Evolutionary conservation across 2,113 vertebrate species (phyloP), one percentile per base, ranked within the genome.

Genomic region (Ameiurus melas): DNA sequence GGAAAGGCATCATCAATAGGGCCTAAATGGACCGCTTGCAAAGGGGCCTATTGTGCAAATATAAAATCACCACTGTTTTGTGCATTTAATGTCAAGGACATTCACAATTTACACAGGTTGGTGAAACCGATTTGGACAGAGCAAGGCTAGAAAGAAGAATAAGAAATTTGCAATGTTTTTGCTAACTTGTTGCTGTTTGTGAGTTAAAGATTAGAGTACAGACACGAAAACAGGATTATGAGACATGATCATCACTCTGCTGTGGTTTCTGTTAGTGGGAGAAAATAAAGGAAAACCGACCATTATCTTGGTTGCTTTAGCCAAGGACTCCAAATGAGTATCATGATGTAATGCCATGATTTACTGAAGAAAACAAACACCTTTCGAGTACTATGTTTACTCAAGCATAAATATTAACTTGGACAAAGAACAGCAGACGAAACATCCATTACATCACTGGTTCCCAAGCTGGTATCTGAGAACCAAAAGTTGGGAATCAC

Each of bases 321-420:
- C 86, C 66, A 68, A 88, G 83, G 86, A 86, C 90, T 93, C 93
- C 92, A 94, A 93, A 92, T 92, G 90, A 87, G 92, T 85, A 85
- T 39, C 88, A 91, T 95, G 93, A 95, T 93, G 93, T 94, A 93
- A 94, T 92, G 53, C 81, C 86, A 81, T 47, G 85, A 93, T 91
- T 93, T 92, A 92, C 91, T 87, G 33, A 89, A 88, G 88, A 91
- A 91, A 87, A 88, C 85, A 86, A 86, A 90, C 91, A 93, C 43
- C 30, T 75, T 77, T 17, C 16, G 22, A 88, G 3, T 25, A 77
- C 36, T 19, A 9, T 22, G 60, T 78, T 85, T 88, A 62, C 71
- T 85, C 83, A 43, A 81, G 36, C 19, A 79, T 77, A 84, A 84
- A 66, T 47, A 84, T 68, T 60, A 70, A 62, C n/a, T 30, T 14